phyloP scores from a whole-genome alignment of 2,888 invertebrate genomes.

The Drosophila fungiperda region DNA sequence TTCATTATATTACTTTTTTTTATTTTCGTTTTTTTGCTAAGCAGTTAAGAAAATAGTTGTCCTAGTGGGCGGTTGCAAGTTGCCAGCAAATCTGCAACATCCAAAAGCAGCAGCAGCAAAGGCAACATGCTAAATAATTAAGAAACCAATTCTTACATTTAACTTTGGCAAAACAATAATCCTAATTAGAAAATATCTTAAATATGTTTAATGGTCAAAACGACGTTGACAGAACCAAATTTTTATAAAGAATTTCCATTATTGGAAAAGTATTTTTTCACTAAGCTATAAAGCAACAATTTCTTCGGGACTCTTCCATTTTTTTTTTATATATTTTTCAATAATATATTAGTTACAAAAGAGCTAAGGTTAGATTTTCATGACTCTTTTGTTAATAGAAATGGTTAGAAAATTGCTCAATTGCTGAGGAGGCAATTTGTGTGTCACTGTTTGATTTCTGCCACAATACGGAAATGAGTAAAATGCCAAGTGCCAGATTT shows the following conservation, averaged over 20 bases:
- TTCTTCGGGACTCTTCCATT: background rate
- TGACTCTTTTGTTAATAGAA: background rate
- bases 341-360: background rate
- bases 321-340: background rate
- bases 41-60: constrained; percentile 14
- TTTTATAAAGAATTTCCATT: background rate
- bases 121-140: background rate
- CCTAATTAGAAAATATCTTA: background rate
- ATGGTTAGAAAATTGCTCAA: background rate
- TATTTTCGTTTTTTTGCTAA: constrained; percentile 21
- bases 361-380: background rate
- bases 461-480: constrained; percentile 15
- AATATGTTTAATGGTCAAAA: background rate
- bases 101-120: background rate
- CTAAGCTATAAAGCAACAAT: background rate
- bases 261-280: background rate
- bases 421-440: constrained; percentile 4
- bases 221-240: background rate
- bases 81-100: background rate
- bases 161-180: background rate
- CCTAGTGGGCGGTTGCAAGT: constrained; percentile 9
- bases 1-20: constrained; percentile 25
- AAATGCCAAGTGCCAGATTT: constrained; percentile 30
- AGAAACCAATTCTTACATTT: background rate
- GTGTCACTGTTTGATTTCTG: constrained; percentile 8